phyloP scores from a whole-genome alignment of 2,888 invertebrate genomes.

The Erannis defoliaria region DNA sequence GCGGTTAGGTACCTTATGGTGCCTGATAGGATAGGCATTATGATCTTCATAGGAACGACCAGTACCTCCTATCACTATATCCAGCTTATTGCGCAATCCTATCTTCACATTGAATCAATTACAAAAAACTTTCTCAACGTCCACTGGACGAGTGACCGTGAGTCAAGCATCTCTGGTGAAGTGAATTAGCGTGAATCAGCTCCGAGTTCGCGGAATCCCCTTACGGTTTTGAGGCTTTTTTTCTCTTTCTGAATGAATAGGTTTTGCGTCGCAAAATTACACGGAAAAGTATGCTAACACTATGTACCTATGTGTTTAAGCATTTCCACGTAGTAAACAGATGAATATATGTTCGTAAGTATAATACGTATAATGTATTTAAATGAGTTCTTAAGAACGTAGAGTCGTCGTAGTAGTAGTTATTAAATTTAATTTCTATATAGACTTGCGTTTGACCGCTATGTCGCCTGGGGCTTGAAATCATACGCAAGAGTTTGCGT shows the following conservation, averaged over 20 bases:
- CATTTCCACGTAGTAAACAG: not conserved
- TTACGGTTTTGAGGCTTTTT: conserved; percentile 12
- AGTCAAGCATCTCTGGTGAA: conserved; percentile 26
- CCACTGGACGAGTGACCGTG: conserved; percentile 25
- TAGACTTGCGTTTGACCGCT: too few species aligned
- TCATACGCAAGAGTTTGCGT: too few species aligned
- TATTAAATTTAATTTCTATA: too few species aligned
- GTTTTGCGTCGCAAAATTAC: conserved; percentile 1
- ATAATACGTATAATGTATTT: too few species aligned
- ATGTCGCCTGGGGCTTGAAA: too few species aligned
- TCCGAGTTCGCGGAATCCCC: conserved; percentile 29
- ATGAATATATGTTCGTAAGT: not conserved
- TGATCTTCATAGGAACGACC: not conserved
- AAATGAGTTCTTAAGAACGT: too few species aligned
- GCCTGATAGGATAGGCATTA: too few species aligned
- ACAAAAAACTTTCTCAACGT: conserved; percentile 27
- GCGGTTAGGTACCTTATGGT: too few species aligned
- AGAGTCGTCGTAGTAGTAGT: too few species aligned
- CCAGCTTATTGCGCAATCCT: conserved; percentile 16
- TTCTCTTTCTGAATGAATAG: conserved; percentile 2
- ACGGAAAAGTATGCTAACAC: not conserved
- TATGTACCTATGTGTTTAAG: not conserved
- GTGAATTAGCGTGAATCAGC: conserved; percentile 39
- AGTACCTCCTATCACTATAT: not conserved
- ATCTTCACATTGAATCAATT: conserved; percentile 13